Percentiles rank a stretch among this genome's conserved stretches.
phyloP scores from a whole-genome alignment of 92 coral and sea anemone species.

The Hydrozoanthus gracilis region DNA sequence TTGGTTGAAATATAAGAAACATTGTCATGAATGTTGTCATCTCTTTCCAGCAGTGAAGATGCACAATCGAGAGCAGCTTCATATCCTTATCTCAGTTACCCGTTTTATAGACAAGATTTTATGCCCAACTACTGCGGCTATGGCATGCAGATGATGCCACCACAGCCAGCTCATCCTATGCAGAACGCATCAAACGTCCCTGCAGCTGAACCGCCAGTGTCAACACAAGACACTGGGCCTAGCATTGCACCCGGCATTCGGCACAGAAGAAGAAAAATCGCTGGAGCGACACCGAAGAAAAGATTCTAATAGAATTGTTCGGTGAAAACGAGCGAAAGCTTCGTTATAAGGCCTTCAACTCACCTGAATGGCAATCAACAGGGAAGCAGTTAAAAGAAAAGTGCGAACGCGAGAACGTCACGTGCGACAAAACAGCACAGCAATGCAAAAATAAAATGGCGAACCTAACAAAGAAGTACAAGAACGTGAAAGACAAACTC shows the following conservation, averaged over 20 bases:
- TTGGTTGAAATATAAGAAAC: slow-evolving; percentile 10
- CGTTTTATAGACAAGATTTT: neutral
- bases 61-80: slow-evolving; percentile 4
- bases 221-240: neutral
- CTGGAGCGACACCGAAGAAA: slow-evolving; percentile 56
- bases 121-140: slow-evolving; percentile 27
- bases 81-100: slow-evolving; percentile 15
- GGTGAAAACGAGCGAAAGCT: slow-evolving; percentile 48
- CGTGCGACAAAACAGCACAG: slow-evolving; percentile 59
- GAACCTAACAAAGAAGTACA: slow-evolving; percentile 58
- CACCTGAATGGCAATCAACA: slow-evolving; percentile 57
- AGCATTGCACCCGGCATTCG: no score
- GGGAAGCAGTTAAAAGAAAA: slow-evolving; percentile 48
- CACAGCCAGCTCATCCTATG: slow-evolving; percentile 15
- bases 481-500: slow-evolving; percentile 54
- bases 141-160: slow-evolving; percentile 32
- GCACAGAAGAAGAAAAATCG: slow-evolving; percentile 50
- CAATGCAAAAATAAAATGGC: slow-evolving; percentile 65
- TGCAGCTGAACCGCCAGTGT: slow-evolving; percentile 19
- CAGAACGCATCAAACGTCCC: neutral
- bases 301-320: slow-evolving; percentile 49
- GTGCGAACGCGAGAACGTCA: slow-evolving; percentile 57
- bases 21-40: slow-evolving; percentile 14
- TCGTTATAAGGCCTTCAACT: slow-evolving; percentile 46
- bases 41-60: slow-evolving; percentile 20